These are phyloP conservation scores for Passer domesticus DNA, from an alignment of 2,113 vertebrate genomes.

Conservation along the genomic window DNA sequence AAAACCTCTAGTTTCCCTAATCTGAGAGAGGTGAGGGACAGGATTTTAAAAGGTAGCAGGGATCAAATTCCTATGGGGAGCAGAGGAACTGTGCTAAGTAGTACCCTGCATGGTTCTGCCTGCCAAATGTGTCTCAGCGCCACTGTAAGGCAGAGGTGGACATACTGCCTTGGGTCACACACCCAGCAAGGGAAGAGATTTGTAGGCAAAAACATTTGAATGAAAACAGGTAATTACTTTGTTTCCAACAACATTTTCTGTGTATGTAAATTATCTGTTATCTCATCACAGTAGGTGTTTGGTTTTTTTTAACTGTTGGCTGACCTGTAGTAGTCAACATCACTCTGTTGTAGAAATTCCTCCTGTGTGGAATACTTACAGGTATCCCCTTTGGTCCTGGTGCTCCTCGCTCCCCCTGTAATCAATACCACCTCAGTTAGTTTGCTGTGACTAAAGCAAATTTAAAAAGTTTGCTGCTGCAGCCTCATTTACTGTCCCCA, in stretches of 20 bases:
- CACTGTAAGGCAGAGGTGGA: background rate
- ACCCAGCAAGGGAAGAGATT: background rate
- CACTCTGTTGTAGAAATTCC: background rate
- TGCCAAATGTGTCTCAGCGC: background rate
- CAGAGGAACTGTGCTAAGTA: background rate
- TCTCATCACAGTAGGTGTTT: background rate
- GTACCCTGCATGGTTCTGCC: background rate
- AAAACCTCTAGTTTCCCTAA: background rate
- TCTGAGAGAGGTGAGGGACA: background rate
- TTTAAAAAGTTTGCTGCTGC: background rate
- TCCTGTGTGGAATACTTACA: slow-evolving; percentile 79
- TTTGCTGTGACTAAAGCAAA: background rate
- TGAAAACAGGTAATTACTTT: background rate
- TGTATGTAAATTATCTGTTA: background rate
- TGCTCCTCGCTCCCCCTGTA: slow-evolving; percentile 91
- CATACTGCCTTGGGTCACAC: fast-evolving
- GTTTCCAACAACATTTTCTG: background rate
- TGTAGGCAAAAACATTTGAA: background rate
- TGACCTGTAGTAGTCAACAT: background rate
- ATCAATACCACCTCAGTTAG: slow-evolving; percentile 61
- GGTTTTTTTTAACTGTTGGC: background rate
- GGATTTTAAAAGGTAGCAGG: background rate
- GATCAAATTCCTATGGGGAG: background rate
- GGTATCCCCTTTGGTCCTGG: slow-evolving; percentile 90
- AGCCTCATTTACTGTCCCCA: background rate